These are phyloP conservation scores for Sakesphorus luctuosus DNA, from an alignment of 2,113 vertebrate genomes.

Conservation along the genomic window DNA sequence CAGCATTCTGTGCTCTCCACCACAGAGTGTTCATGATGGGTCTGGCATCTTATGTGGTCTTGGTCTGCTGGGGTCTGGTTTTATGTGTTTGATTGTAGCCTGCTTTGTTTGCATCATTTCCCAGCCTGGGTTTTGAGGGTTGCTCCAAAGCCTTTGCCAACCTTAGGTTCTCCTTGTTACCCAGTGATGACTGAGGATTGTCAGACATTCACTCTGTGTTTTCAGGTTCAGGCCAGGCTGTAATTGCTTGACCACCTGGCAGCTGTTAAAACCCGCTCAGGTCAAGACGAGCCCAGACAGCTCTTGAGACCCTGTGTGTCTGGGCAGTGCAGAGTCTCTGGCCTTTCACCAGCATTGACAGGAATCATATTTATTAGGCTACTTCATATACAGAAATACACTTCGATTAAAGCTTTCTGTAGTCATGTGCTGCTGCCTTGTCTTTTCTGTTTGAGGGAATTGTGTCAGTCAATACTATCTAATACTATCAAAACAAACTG, in stretches of 20 bases:
- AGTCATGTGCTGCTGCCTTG: neutral
- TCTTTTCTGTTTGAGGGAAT: slow-evolving; percentile 1
- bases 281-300: neutral
- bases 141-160: neutral
- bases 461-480: neutral
- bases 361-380: neutral
- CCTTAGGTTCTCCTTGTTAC: neutral
- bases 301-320: neutral
- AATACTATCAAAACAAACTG: neutral
- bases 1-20: neutral
- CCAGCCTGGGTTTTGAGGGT: neutral
- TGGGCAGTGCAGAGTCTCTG: neutral
- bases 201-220: neutral
- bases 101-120: neutral
- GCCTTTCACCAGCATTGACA: neutral
- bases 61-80: neutral
- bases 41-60: neutral
- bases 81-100: neutral
- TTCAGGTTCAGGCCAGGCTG: neutral
- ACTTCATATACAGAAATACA: neutral
- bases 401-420: slow-evolving; percentile 39
- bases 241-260: neutral
- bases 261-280: neutral
- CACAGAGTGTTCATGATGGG: neutral
- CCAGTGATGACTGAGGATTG: rapidly evolving